A percentile compares a stretch with the other conserved stretches of the same genome.
phyloP scores from a whole-genome alignment of 1,140 invertebrate genomes.

The Himalopsyche phryganea region DNA sequence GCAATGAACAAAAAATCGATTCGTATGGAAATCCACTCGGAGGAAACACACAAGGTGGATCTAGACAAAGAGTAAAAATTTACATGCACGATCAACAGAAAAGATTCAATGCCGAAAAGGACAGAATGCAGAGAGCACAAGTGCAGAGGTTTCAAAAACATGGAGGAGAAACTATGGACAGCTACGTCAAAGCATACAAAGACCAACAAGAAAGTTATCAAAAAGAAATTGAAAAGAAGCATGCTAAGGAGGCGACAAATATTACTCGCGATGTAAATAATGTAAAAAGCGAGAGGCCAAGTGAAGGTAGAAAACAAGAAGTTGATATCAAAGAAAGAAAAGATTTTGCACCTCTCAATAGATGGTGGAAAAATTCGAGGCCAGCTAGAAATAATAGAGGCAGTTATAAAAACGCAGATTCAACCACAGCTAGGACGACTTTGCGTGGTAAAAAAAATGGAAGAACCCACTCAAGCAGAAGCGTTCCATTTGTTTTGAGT shows the following conservation, averaged over 20 bases:
- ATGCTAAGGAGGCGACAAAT: slow-evolving; percentile 35
- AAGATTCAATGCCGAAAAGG: slow-evolving; percentile 27
- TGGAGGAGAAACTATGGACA: slow-evolving; percentile 36
- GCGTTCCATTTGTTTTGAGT: slow-evolving; percentile 9
- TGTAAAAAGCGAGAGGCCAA: slow-evolving; percentile 12
- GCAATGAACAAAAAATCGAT: not conserved
- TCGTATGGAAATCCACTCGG: slow-evolving; percentile 10
- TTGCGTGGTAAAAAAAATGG: not conserved
- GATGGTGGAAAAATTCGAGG: too few relatives aligned
- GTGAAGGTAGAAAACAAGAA: too few relatives aligned
- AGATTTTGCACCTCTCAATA: too few relatives aligned
- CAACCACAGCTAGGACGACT: not conserved
- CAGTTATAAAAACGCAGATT: not conserved
- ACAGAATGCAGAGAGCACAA: slow-evolving; percentile 23
- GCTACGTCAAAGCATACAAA: slow-evolving; percentile 49
- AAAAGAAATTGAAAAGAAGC: slow-evolving; percentile 44
- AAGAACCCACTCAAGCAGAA: not conserved
- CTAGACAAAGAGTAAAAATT: slow-evolving; percentile 4
- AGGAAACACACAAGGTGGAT: not conserved
- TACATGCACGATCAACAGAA: slow-evolving; percentile 26
- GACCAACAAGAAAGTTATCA: slow-evolving; percentile 49
- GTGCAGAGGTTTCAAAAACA: slow-evolving; percentile 6
- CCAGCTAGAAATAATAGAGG: too few relatives aligned
- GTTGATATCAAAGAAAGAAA: too few relatives aligned
- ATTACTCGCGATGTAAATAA: not conserved